Base-by-base conservation (phyloP, 2,888 invertebrate genomes). In the Lacanobia oleracea region DNA sequence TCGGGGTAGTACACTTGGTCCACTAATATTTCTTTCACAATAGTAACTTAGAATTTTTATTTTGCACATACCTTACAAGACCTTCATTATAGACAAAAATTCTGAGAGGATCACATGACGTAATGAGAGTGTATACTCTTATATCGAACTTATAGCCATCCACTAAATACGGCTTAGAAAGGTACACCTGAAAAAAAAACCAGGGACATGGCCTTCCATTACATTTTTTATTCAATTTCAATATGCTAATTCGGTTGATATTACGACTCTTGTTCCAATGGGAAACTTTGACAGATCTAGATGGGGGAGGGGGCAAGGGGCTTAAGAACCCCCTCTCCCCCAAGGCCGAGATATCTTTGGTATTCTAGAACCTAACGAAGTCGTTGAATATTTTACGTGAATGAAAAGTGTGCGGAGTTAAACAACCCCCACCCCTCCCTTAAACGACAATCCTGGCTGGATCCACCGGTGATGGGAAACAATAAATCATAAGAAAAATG, bases 111-210 rank as follows among this genome's bases (percentile, higher is more conserved):
- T 99, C 98, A 90, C 98, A 98, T 0, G 98, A 98, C 0, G 99
- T 98, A 77, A 99, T 98, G 43, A 99, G 95, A 0, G 98, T 97
- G 91, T 99, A 99, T 16, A 99, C 97, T 76, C 99, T 96, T 72
- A 99, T 96, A 93, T 99, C 99, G 92, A 99, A 99, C 95, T 99
- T 99, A 92, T 98, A 99, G 2, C 98, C 98, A 91, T 99, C 99
- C 23, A 99, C 98, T 60, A 99, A 96, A 82, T 98, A 98, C 0
- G 99, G 99, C 97, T 98, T 96, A 12, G 96, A 90, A 53, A 96
- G 87, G 84, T 96, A 96, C 23, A 96, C 94, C 95, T 96, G 86
- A 69, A 93, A 59, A 33, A 59, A 2, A 59, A 21, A 27, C 21
- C 14, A 59, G 21, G 8, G 21, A 21, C 12, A 33, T 16, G 8